phyloP scores from a whole-genome alignment of 2,888 invertebrate genomes.

The Drosophila falleni region DNA sequence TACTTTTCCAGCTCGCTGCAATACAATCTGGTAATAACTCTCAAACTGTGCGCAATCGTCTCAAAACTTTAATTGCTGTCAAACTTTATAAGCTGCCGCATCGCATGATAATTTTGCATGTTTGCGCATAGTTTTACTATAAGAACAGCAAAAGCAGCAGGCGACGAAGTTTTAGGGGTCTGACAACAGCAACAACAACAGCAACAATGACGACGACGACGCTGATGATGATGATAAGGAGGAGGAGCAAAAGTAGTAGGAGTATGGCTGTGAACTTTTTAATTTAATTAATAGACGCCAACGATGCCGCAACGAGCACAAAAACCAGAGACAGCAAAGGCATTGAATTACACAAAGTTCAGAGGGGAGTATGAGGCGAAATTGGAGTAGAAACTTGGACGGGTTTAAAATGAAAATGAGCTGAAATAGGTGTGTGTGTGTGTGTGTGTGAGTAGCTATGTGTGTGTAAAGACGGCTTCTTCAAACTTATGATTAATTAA shows the following conservation, averaged over 20 bases:
- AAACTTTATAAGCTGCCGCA: conserved; percentile 47
- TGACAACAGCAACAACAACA: conserved; percentile 35
- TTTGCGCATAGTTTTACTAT: conserved; percentile 64
- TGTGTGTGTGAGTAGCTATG: conserved; percentile 3
- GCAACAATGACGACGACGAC: conserved; percentile 10
- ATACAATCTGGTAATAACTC: background rate
- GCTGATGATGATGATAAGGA: background rate
- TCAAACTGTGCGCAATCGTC: background rate
- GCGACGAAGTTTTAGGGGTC: conserved; percentile 19
- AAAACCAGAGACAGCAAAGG: conserved; percentile 52
- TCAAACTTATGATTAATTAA: conserved; percentile 78
- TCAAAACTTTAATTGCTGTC: conserved; percentile 39
- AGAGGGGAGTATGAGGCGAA: conserved; percentile 5
- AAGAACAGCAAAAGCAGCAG: conserved; percentile 30
- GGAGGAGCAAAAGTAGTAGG: conserved; percentile 21
- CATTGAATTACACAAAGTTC: conserved; percentile 35
- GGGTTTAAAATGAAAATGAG: conserved; percentile 51
- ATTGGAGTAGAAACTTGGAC: conserved; percentile 29
- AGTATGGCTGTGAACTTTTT: conserved; percentile 70
- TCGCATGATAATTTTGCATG: conserved; percentile 63
- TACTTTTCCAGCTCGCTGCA: background rate
- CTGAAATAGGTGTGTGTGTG: conserved; percentile 30
- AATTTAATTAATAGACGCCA: conserved; percentile 79
- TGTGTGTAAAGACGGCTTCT: conserved; percentile 40
- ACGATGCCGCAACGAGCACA: conserved; percentile 50